Evolutionary conservation across 2,888 invertebrate genomes (phyloP), one percentile per base, ranked within the genome.

Genomic region (Rotaria socialis): DNA sequence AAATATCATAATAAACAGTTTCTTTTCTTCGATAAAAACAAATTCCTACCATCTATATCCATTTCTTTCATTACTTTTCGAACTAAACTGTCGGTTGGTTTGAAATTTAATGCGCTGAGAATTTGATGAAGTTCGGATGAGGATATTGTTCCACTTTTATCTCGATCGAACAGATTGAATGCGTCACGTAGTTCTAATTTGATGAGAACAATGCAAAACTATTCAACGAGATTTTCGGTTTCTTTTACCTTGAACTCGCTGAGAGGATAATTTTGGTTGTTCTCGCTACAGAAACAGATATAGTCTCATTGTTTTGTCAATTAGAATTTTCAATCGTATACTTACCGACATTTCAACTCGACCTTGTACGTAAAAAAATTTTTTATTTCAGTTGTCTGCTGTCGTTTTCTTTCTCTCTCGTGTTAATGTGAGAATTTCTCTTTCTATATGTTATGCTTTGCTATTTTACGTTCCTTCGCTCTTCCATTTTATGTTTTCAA

Each of bases 31-130:
- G 5, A 58, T 24, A 58, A n/a, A n/a, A 47, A 47, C 8, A 67
- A 67, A 35, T 16, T 11, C 67, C 14, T 75, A 75, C 75, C 75
- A 75, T 75, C 75, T 2, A 47, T 19, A 75, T 75, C 75, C 47
- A 75, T 75, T 47, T 75, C 43, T 75, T 24, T 43, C 75, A 75
- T 75, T 8, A 75, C 22, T 43, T 75, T 75, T 75, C 47, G 41
- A 22, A 75, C 43, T 22, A 75, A 43, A 41, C 16, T 22, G 2
- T 41, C 75, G 43, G 75, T 43, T 75, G 75, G 75, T 41, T 75
- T 75, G 24, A 43, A 75, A 43, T 75, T 43, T 24, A 75, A 47
- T 1, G 75, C 75, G 1, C 43, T 41, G 43, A 75, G 47, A 6
- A 75, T 2, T 43, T 75, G 75, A 43, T 47, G 27, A 22, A 75